Conservation (phyloP, 2,888 invertebrate genomes). For the Automeris io region DNA sequence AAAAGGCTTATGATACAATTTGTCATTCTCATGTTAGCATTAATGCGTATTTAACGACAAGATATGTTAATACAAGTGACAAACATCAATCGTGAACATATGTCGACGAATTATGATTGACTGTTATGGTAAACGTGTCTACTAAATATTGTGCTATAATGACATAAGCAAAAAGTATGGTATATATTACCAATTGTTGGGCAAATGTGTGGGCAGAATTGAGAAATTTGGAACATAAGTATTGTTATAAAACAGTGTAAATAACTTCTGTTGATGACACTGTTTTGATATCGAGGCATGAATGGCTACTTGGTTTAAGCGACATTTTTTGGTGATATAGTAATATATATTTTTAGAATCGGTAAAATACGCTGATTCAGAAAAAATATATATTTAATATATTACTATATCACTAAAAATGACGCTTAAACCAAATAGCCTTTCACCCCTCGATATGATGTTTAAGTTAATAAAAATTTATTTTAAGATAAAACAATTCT, state of each 20-base stretch:
- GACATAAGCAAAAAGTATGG: conserved; percentile 22
- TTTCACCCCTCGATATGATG: no score
- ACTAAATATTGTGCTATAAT: conserved; percentile 6
- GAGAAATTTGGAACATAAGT: conserved; percentile 5
- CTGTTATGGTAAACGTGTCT: conserved; percentile 21
- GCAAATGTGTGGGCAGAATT: conserved; percentile 11
- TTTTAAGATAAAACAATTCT: no score
- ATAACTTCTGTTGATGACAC: not conserved
- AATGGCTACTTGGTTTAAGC: no score
- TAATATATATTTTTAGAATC: no score
- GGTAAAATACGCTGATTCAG: no score
- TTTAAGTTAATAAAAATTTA: no score
- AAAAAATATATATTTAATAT: no score
- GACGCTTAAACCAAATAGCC: no score
- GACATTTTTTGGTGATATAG: no score
- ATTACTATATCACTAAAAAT: no score
- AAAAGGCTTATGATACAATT: no score
- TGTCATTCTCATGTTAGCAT: conserved; percentile 6
- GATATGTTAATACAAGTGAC: conserved; percentile 46
- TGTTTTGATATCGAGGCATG: no score
- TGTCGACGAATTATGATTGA: conserved; percentile 29
- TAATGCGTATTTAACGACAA: conserved; percentile 24
- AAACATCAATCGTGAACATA: conserved; percentile 33
- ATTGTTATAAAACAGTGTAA: conserved; percentile 1
- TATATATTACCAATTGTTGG: conserved; percentile 18